These are phyloP conservation scores for Embiotoca jacksoni DNA, from an alignment of 2,113 vertebrate genomes.

Conservation along the genomic window DNA sequence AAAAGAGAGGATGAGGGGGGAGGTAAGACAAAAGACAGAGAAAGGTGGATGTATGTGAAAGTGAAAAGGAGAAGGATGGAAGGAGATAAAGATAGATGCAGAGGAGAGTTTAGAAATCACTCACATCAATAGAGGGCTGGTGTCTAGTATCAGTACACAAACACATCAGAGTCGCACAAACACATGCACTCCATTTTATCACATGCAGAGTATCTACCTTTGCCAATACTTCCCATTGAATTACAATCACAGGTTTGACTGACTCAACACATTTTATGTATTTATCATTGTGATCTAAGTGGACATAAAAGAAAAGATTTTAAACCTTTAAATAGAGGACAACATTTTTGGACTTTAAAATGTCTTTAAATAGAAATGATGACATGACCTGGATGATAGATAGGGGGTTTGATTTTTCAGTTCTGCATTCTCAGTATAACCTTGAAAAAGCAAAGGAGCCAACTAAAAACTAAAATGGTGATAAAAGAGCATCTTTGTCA, in stretches of 20 bases:
- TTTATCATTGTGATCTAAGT: not conserved
- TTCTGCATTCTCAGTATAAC: conserved; percentile 5
- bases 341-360: not conserved
- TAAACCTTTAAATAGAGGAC: not conserved
- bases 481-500: conserved; percentile 47
- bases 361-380: not conserved
- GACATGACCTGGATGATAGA: not conserved
- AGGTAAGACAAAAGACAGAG: not conserved
- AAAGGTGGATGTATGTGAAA: conserved; percentile 22
- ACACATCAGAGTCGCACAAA: conserved; percentile 37
- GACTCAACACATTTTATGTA: not conserved
- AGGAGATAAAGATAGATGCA: conserved; percentile 36
- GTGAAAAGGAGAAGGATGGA: conserved; percentile 24
- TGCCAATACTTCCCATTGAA: not conserved
- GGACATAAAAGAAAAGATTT: not conserved
- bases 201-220: not conserved
- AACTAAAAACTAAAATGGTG: not conserved
- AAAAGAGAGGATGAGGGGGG: not conserved
- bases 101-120: conserved; percentile 29
- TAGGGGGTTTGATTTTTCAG: not conserved
- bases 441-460: conserved; percentile 19
- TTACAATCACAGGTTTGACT: not conserved
- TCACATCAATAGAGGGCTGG: conserved; percentile 44
- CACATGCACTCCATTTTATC: conserved; percentile 20
- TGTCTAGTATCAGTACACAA: conserved; percentile 55